Conservation (phyloP, 92 coral and sea anemone species). For the Metridium senile region DNA sequence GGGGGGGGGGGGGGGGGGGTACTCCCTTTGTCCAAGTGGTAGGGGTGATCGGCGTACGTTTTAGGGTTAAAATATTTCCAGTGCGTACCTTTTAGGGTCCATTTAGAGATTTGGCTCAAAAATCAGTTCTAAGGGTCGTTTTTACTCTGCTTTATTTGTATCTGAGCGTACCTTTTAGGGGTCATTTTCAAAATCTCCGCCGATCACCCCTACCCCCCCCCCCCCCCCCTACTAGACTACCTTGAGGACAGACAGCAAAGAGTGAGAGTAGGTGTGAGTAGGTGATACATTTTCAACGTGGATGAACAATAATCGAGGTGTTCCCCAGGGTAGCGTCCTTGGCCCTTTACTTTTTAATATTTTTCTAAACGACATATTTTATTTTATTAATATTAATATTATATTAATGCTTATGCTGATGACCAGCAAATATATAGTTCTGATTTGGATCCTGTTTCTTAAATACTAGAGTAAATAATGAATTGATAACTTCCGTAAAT, state of each 20-base stretch:
- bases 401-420: constrained; percentile 29
- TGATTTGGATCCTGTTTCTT: neutral
- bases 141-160: no score
- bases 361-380: constrained; percentile 44
- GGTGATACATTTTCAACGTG: constrained; percentile 40
- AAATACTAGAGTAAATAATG: constrained; percentile 36
- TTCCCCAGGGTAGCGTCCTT: constrained; percentile 41
- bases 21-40: no score
- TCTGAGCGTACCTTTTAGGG: no score
- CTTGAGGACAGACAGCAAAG: constrained; percentile 45
- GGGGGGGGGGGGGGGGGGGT: no score
- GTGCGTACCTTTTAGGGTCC: no score
- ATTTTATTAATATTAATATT: constrained; percentile 13
- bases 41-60: no score
- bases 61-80: no score
- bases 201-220: no score
- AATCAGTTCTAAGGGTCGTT: no score
- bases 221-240: constrained; percentile 45
- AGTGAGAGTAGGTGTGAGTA: constrained; percentile 43
- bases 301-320: constrained; percentile 45
- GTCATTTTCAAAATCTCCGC: no score
- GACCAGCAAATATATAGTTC: constrained; percentile 28
- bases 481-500: constrained; percentile 37
- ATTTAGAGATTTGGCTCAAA: no score
- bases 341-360: constrained; percentile 51